A percentile compares a stretch with the other conserved stretches of the same genome.
Evolutionary conservation across 2,113 vertebrate species (phyloP).

Genomic region (Procavia capensis): DNA sequence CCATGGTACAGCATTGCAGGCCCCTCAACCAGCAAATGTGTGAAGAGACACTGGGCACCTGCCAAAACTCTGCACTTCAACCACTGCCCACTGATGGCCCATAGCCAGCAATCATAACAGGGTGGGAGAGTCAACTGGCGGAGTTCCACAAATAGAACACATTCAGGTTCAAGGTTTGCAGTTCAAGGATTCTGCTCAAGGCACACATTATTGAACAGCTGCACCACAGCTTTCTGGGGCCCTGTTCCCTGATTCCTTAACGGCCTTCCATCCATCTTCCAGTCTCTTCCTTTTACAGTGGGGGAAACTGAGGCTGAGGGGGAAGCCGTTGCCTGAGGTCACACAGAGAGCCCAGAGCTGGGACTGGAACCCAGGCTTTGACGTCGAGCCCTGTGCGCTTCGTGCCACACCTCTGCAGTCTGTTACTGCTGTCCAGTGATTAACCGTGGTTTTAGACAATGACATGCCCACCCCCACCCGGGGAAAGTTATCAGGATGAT

Average conservation of each 20-base stretch:
- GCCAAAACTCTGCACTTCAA: constrained; percentile 50
- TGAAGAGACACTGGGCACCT: constrained; percentile 1
- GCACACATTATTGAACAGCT: neutral
- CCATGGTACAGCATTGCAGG: neutral
- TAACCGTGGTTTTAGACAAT: constrained; percentile 48
- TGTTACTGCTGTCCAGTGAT: neutral
- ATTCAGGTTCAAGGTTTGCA: neutral
- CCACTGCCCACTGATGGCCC: neutral
- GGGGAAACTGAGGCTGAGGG: neutral
- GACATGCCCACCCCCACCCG: neutral
- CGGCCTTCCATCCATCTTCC: neutral
- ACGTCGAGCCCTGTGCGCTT: neutral
- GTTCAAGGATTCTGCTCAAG: neutral
- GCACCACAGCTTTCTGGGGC: neutral
- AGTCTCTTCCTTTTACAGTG: neutral
- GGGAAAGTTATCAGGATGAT: neutral
- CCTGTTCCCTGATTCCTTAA: neutral
- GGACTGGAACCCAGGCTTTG: neutral
- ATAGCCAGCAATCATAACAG: neutral
- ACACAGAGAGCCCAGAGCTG: neutral
- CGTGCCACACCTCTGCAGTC: neutral
- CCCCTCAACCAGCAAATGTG: neutral
- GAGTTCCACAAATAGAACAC: constrained; percentile 5
- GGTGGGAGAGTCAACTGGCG: neutral
- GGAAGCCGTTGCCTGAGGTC: neutral